Evolutionary conservation across 2,113 vertebrate genomes (phyloP).

Genomic region (Lampris megalopsis): DNA sequence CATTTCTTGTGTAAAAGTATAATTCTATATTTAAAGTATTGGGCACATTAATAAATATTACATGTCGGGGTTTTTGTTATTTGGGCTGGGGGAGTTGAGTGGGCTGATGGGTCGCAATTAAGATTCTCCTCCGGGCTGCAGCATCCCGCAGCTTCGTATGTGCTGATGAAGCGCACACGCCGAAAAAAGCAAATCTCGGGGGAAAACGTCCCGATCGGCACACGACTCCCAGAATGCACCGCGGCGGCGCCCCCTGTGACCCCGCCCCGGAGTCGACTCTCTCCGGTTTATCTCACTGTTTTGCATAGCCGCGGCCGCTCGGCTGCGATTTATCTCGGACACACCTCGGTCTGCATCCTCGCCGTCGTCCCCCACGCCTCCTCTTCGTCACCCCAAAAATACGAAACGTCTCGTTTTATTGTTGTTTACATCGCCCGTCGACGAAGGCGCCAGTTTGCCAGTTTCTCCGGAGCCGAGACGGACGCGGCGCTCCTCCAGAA

Average conservation of each 20-base stretch:
- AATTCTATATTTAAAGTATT: too few relatives aligned
- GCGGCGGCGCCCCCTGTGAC: neutral
- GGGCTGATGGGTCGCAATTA: too few relatives aligned
- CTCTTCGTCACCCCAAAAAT: neutral
- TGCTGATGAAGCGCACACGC: too few relatives aligned
- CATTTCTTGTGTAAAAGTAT: too few relatives aligned
- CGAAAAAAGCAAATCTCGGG: too few relatives aligned
- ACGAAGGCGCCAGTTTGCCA: slow-evolving; percentile 35
- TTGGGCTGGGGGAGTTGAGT: too few relatives aligned
- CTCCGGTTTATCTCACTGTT: slow-evolving; percentile 42
- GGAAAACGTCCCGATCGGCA: neutral
- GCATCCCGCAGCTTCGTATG: too few relatives aligned
- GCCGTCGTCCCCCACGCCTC: neutral
- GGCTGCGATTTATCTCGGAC: slow-evolving; percentile 5
- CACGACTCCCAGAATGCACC: slow-evolving; percentile 75
- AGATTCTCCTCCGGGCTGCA: too few relatives aligned
- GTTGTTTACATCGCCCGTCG: neutral
- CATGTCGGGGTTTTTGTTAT: too few relatives aligned
- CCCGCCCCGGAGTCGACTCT: slow-evolving; percentile 17
- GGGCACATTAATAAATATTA: too few relatives aligned
- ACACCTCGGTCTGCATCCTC: slow-evolving; percentile 37
- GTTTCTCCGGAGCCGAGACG: slow-evolving; percentile 8
- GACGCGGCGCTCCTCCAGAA: slow-evolving; percentile 2
- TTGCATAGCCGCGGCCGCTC: slow-evolving; percentile 70
- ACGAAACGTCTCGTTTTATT: neutral